phyloP scores from a whole-genome alignment of 1,140 invertebrate genomes.

The Macrobrachium rosenbergii region DNA sequence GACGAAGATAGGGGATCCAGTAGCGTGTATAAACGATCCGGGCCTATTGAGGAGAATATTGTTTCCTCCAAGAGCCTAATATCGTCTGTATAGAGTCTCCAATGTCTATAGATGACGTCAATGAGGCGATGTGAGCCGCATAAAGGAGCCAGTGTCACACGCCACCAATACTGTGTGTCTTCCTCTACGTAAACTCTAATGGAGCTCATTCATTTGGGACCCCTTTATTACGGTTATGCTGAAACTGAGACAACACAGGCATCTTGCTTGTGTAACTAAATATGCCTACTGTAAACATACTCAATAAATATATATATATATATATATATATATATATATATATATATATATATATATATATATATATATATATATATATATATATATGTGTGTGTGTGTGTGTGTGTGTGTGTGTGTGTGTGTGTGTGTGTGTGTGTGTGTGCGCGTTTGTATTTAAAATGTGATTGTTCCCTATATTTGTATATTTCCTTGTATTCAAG shows the following conservation, averaged over 20 bases:
- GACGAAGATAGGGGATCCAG: slow-evolving; percentile 47
- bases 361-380: slow-evolving; percentile 10
- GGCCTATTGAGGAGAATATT: slow-evolving; percentile 43
- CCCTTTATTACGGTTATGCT: too few species aligned
- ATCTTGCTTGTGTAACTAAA: too few species aligned
- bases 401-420: too few species aligned
- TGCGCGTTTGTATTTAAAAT: too few species aligned
- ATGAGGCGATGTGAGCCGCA: neutral
- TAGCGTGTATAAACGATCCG: slow-evolving; percentile 53
- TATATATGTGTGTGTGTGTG: neutral
- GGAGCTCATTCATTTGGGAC: too few species aligned
- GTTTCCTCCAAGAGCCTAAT: slow-evolving; percentile 32
- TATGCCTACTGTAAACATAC: neutral
- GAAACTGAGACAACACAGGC: too few species aligned
- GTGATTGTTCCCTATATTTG: too few species aligned
- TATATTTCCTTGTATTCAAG: too few species aligned
- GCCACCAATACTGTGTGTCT: too few species aligned
- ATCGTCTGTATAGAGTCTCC: slow-evolving; percentile 18
- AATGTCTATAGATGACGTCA: slow-evolving; percentile 17
- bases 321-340: slow-evolving; percentile 22
- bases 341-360: neutral
- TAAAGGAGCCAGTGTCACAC: neutral
- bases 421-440: too few species aligned
- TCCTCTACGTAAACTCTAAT: too few species aligned
- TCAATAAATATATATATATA: neutral